Evolutionary conservation across 1,140 invertebrate species (phyloP).

Genomic region (Diuraphis noxia): DNA sequence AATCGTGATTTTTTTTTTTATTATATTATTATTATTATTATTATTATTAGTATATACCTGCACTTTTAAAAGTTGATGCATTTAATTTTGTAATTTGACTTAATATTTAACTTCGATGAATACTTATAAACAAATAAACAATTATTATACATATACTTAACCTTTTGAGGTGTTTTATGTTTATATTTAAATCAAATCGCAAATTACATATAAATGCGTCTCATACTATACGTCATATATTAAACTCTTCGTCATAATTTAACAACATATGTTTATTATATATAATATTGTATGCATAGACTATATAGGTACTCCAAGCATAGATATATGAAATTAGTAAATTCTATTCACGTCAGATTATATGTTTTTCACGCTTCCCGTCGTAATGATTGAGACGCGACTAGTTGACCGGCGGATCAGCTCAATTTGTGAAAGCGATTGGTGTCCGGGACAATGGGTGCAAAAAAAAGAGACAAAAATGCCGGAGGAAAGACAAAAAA

Average conservation of each 20-base stretch:
- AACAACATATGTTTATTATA: too few relatives aligned
- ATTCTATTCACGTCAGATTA: not conserved
- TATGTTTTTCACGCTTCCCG: not conserved
- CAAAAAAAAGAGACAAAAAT: not conserved
- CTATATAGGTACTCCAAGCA: not conserved
- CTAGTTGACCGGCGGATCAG: not conserved
- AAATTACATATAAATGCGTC: not conserved
- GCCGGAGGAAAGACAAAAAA: not conserved
- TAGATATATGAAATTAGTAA: not conserved
- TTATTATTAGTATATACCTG: too few relatives aligned
- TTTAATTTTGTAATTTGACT: not conserved
- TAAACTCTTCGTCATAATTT: too few relatives aligned
- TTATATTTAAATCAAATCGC: too few relatives aligned
- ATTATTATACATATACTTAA: too few relatives aligned
- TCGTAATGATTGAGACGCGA: not conserved
- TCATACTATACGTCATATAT: too few relatives aligned
- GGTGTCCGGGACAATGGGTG: not conserved
- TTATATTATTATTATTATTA: not conserved
- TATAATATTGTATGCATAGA: not conserved
- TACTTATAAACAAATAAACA: too few relatives aligned
- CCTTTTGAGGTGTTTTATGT: not conserved
- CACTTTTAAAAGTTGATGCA: not conserved
- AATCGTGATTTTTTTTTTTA: not conserved
- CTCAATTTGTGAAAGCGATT: not conserved
- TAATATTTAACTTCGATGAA: too few relatives aligned